These are phyloP conservation scores for Mimachlamys varia DNA, from an alignment of 2,888 invertebrate species.

Conservation along the genomic window DNA sequence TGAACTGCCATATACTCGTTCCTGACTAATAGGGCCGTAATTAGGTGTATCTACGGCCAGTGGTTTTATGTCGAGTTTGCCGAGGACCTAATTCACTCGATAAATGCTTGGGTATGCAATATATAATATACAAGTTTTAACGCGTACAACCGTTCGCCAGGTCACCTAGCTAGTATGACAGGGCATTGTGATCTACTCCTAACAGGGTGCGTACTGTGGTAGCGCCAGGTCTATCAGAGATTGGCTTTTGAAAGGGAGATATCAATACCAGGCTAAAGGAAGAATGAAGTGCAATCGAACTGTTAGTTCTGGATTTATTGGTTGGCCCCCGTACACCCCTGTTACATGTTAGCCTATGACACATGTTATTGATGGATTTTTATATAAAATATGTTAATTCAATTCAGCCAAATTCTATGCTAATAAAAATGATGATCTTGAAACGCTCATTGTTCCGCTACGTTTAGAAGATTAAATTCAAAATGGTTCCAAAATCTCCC, in stretches of 20 bases:
- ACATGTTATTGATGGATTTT: background rate
- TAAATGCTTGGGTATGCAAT: slow-evolving; percentile 21
- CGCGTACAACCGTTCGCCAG: background rate
- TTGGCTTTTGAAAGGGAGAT: background rate
- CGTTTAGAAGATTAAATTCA: background rate
- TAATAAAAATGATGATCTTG: background rate
- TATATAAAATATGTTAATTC: background rate
- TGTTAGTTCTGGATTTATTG: background rate
- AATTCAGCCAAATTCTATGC: background rate
- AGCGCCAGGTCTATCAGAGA: background rate
- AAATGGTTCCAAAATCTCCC: background rate
- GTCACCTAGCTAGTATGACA: slow-evolving; percentile 13
- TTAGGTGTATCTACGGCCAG: background rate
- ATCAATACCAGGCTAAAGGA: background rate
- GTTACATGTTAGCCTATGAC: background rate
- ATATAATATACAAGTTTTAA: background rate
- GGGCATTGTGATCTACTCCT: background rate
- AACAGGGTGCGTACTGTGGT: background rate
- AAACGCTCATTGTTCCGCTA: background rate
- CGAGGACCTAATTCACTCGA: background rate
- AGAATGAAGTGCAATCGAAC: background rate
- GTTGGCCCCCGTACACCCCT: background rate
- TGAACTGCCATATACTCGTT: too few species aligned
- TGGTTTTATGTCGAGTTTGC: background rate
- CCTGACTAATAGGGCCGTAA: background rate